Conservation (phyloP, 2,888 invertebrate species). For the Ornithoptera alexandrae region DNA sequence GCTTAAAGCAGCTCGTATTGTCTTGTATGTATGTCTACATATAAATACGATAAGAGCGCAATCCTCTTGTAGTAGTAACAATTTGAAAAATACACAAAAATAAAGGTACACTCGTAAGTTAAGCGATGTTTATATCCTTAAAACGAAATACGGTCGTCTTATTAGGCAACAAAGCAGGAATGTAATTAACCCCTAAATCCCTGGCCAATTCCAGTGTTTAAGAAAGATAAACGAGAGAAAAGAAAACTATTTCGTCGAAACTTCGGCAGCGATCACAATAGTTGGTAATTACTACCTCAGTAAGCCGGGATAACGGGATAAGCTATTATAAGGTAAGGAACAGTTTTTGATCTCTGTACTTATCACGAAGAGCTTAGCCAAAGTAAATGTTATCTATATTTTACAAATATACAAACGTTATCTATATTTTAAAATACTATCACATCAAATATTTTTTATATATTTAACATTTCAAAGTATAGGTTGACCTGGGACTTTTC, state of each 20-base stretch:
- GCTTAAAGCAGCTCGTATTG: no score
- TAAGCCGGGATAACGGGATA: slow-evolving; percentile 27
- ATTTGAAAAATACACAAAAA: slow-evolving; percentile 1
- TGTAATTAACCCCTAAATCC: slow-evolving; percentile 72
- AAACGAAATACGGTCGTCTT: slow-evolving; percentile 32
- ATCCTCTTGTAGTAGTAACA: neutral
- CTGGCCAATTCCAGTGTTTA: slow-evolving; percentile 74
- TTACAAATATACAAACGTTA: neutral
- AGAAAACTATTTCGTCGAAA: slow-evolving; percentile 67
- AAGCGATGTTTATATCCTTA: slow-evolving; percentile 19
- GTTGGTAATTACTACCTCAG: slow-evolving; percentile 53
- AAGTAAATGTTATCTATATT: neutral
- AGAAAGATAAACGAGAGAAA: slow-evolving; percentile 77
- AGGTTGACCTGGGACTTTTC: no score
- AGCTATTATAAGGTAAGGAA: slow-evolving; percentile 21
- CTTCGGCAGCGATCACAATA: slow-evolving; percentile 60
- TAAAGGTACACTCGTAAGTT: slow-evolving; percentile 5
- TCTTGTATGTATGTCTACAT: no score
- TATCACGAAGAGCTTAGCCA: neutral
- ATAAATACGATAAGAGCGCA: no score
- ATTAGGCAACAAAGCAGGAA: slow-evolving; percentile 60
- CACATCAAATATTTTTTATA: no score
- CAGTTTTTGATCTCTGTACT: slow-evolving; percentile 16
- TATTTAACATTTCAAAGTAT: no score
- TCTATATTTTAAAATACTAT: neutral